Evolutionary conservation across 2,797 vertebrate species (phyloP).

Genomic region (Sardinella longiceps): DNA sequence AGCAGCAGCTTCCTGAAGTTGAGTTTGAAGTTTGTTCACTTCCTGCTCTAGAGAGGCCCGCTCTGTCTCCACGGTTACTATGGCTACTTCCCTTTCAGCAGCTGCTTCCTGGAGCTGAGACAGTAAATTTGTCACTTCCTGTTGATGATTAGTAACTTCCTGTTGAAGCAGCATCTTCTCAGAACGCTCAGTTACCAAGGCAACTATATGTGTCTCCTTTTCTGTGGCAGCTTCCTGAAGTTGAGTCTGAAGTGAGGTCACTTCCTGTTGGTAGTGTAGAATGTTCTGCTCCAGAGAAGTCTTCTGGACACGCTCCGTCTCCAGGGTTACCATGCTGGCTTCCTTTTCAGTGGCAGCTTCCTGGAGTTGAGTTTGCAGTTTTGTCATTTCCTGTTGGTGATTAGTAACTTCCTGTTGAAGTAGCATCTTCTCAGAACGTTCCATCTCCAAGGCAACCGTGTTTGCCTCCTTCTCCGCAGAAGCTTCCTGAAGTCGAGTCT

Average conservation of each 20-base stretch:
- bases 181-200: not conserved
- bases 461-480: no score
- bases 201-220: not conserved
- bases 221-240: conserved; percentile 63
- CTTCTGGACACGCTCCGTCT: conserved; percentile 22
- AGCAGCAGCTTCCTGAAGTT: no score
- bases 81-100: conserved; percentile 38
- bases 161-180: conserved; percentile 62
- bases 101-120: conserved; percentile 66
- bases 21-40: no score
- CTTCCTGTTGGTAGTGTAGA: no score
- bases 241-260: conserved; percentile 66
- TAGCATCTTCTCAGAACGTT: not conserved
- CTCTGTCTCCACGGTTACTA: not conserved
- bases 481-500: conserved; percentile 68
- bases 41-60: no score
- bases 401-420: conserved; percentile 30
- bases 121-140: no score
- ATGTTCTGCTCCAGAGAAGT: conserved; percentile 68
- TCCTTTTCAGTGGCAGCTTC: conserved; percentile 19
- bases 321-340: not conserved
- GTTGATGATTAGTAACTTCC: conserved; percentile 60
- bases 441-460: not conserved
- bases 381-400: conserved; percentile 47
- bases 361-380: conserved; percentile 64